phyloP scores from a whole-genome alignment of 2,113 vertebrate species.

The Pungitius pungitius region DNA sequence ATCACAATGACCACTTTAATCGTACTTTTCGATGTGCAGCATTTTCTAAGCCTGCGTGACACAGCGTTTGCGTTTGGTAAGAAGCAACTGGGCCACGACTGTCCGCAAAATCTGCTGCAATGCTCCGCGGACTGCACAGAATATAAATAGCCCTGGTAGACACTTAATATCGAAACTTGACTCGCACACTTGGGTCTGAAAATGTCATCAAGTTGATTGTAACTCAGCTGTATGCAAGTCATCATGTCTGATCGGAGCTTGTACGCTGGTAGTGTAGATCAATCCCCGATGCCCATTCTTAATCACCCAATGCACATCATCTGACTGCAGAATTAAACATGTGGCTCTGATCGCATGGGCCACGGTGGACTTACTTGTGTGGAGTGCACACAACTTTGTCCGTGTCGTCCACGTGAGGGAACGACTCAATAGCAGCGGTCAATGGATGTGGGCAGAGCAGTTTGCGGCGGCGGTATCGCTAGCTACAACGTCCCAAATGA shows the following conservation, averaged over 20 bases:
- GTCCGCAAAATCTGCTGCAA: constrained; percentile 19
- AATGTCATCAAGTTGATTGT: background rate
- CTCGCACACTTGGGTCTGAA: background rate
- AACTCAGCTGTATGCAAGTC: background rate
- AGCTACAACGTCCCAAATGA: constrained; percentile 56
- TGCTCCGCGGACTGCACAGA: constrained; percentile 12
- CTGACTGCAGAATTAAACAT: constrained; percentile 10
- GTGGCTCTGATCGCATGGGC: constrained; percentile 3
- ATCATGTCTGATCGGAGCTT: background rate
- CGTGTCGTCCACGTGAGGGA: constrained; percentile 20
- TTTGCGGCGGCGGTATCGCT: constrained; percentile 30
- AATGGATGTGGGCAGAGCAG: constrained; percentile 65
- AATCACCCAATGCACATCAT: background rate
- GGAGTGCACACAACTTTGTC: constrained; percentile 25
- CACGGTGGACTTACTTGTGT: background rate
- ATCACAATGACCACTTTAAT: background rate
- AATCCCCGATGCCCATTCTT: background rate
- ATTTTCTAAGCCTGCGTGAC: background rate
- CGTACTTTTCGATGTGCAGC: background rate
- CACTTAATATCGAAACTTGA: constrained; percentile 30
- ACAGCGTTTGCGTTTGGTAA: background rate
- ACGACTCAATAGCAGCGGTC: constrained; percentile 13
- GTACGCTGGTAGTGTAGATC: no score
- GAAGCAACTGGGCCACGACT: background rate
- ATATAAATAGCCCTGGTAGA: constrained; percentile 59